Evolutionary conservation across 2,797 vertebrate genomes (phyloP).

Genomic region (Spea hammondii): DNA sequence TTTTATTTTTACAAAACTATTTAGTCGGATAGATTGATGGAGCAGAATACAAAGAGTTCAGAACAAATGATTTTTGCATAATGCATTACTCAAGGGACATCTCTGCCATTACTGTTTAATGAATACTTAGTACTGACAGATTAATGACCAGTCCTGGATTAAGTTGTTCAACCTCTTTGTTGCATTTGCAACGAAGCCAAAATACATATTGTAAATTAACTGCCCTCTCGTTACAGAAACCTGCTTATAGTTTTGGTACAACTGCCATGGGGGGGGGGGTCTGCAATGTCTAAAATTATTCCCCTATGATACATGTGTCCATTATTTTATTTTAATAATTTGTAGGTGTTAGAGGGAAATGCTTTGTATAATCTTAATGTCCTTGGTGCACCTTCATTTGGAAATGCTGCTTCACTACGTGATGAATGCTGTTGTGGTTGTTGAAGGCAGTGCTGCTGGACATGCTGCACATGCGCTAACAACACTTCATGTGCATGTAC

Average conservation of each 20-base stretch:
- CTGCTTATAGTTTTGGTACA: not conserved
- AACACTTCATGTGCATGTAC: no score
- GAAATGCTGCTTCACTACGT: no score
- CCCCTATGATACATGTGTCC: no score
- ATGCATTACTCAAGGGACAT: conserved; percentile 38
- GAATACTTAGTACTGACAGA: conserved; percentile 47
- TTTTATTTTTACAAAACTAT: conserved; percentile 27
- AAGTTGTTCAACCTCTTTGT: conserved; percentile 41
- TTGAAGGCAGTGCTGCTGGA: no score
- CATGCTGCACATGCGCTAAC: no score
- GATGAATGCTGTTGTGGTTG: no score
- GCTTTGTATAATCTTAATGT: no score
- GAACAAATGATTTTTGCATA: conserved; percentile 46
- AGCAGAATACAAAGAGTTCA: conserved; percentile 32
- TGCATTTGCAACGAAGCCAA: conserved; percentile 41
- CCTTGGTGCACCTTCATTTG: no score
- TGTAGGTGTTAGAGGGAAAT: no score
- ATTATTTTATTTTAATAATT: no score
- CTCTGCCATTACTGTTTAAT: conserved; percentile 38
- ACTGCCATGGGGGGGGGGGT: not conserved
- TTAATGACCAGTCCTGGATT: conserved; percentile 44
- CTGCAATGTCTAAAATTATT: no score
- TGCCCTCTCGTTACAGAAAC: not conserved
- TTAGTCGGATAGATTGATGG: conserved; percentile 41
- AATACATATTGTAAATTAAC: conserved; percentile 40